Conservation (phyloP, 2,797 vertebrate genomes). For the Apodemus agrarius region DNA sequence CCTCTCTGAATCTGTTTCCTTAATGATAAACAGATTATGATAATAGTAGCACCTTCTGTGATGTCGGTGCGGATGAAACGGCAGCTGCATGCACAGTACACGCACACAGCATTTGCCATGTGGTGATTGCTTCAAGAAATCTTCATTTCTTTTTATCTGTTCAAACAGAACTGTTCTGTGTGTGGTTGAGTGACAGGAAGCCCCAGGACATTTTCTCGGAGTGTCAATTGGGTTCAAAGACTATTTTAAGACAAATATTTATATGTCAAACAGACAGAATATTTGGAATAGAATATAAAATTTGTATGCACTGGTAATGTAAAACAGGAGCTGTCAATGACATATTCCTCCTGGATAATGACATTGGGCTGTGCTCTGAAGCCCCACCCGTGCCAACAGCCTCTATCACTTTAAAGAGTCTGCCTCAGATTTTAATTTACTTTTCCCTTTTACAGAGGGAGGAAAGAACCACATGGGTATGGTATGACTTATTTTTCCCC, state of each 20-base stretch:
- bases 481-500: not conserved
- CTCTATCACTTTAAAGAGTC: not conserved
- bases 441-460: not conserved
- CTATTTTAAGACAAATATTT: constrained; percentile 68
- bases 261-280: constrained; percentile 51
- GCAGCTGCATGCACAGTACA: not conserved
- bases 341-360: not conserved
- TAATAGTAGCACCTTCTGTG: not conserved
- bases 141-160: constrained; percentile 5
- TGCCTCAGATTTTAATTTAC: not conserved
- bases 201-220: constrained; percentile 24
- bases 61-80: not conserved
- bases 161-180: constrained; percentile 9
- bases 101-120: not conserved
- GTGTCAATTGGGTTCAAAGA: constrained; percentile 32
- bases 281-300: constrained; percentile 26
- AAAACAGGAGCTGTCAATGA: not conserved
- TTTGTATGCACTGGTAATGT: not conserved
- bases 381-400: not conserved
- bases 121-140: not conserved
- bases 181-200: constrained; percentile 37
- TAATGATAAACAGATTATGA: not conserved
- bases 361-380: not conserved
- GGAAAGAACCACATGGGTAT: not conserved
- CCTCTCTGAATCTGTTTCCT: constrained; percentile 49